Conservation (phyloP, 2,113 vertebrate genomes). For the Edolisoma coerulescens region DNA sequence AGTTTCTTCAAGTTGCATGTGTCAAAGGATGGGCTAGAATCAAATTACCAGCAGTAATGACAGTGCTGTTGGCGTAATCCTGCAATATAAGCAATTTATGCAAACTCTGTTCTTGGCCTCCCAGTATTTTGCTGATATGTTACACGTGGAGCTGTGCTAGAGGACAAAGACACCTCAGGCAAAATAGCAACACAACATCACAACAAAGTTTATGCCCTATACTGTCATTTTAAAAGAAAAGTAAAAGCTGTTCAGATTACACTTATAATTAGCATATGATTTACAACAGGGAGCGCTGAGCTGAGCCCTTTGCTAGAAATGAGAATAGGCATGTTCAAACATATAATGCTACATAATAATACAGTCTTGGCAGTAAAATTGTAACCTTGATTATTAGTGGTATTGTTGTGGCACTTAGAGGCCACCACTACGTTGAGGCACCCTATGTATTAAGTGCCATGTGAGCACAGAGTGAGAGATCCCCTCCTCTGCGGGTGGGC, state of each 20-base stretch:
- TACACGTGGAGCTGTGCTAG: background rate
- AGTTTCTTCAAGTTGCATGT: background rate
- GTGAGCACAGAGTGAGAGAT: background rate
- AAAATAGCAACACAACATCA: background rate
- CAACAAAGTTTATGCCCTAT: conserved; percentile 51
- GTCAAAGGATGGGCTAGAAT: background rate
- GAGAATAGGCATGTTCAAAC: conserved; percentile 11
- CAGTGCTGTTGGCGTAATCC: background rate
- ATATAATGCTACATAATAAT: conserved; percentile 55
- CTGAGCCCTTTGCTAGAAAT: conserved; percentile 33
- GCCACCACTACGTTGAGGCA: background rate
- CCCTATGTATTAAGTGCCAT: background rate
- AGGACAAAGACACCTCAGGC: conserved; percentile 48
- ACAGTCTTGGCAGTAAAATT: conserved; percentile 30
- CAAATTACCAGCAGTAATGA: conserved; percentile 2
- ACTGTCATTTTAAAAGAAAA: conserved; percentile 6
- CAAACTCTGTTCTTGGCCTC: conserved; percentile 6
- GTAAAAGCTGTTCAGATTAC: conserved; percentile 37
- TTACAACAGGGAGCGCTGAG: conserved; percentile 25
- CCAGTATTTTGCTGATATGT: conserved; percentile 35
- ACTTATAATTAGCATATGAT: conserved; percentile 47
- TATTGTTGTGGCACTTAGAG: conserved; percentile 23
- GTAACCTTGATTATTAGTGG: conserved; percentile 38
- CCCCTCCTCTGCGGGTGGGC: background rate
- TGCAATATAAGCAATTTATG: conserved; percentile 23